A percentile compares a stretch with the other conserved stretches of the same genome.
phyloP scores from a whole-genome alignment of 2,113 vertebrate species.

The Ramphastos sulfuratus region DNA sequence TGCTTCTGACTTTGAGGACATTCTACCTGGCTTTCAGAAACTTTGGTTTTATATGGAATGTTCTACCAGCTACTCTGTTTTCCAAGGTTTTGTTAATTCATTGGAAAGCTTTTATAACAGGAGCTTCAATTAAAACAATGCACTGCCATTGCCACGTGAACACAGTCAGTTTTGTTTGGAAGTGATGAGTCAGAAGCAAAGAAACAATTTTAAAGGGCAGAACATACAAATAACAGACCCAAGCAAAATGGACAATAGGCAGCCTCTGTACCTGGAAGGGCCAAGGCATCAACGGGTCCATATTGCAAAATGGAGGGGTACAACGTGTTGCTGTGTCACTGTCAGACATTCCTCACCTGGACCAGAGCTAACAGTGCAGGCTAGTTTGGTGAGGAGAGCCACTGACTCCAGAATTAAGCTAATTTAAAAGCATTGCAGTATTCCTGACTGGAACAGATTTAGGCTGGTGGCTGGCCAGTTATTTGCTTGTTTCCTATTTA shows the following conservation, averaged over 20 bases:
- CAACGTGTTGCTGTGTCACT: neutral
- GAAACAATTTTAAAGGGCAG: neutral
- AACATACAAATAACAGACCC: neutral
- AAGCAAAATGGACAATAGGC: neutral
- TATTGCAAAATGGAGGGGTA: neutral
- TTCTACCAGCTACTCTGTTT: neutral
- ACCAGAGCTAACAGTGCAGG: neutral
- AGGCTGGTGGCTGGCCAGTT: neutral
- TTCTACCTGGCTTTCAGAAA: neutral
- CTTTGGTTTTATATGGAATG: neutral
- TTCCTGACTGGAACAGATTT: neutral
- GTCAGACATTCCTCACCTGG: neutral
- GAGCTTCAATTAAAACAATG: conserved; percentile 32
- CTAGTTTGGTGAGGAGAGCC: neutral
- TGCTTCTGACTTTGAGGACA: neutral
- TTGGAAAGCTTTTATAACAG: conserved; percentile 21
- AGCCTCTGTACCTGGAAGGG: neutral
- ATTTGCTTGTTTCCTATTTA: neutral
- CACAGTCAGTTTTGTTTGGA: neutral
- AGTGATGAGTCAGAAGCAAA: conserved; percentile 1
- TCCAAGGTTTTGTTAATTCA: conserved; percentile 35
- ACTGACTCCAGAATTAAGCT: neutral
- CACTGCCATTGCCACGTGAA: neutral
- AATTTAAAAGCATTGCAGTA: neutral
- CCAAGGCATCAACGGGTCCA: neutral